Evolutionary conservation across 2,113 vertebrate genomes (phyloP).

Genomic region (Laticauda colubrina): DNA sequence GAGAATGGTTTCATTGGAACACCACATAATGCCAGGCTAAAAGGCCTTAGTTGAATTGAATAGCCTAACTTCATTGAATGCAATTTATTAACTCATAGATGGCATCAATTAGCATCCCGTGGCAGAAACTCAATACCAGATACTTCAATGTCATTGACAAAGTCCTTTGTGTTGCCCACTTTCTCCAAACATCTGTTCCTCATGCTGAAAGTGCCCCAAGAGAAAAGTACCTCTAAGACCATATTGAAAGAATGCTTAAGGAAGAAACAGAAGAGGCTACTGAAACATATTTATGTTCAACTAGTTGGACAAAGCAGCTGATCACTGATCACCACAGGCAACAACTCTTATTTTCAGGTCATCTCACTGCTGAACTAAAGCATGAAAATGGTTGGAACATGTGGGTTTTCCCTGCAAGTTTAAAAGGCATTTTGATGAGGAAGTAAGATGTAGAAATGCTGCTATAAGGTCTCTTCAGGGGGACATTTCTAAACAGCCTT

Average conservation of each 20-base stretch:
- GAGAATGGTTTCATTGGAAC: neutral
- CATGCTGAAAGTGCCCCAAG: neutral
- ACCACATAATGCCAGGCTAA: neutral
- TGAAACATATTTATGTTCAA: neutral
- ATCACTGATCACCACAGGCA: neutral
- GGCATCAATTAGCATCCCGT: neutral
- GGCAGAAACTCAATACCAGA: neutral
- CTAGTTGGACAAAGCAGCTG: neutral
- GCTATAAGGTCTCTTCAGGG: neutral
- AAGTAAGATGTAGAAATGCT: neutral
- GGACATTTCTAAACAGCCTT: neutral
- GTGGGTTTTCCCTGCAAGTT: neutral
- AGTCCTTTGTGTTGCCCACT: accelerated
- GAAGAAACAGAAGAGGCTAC: neutral
- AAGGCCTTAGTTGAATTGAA: accelerated
- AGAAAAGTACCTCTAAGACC: neutral
- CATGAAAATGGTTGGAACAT: accelerated
- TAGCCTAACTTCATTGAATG: neutral
- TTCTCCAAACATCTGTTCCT: neutral
- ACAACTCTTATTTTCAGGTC: neutral
- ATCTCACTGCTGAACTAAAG: neutral
- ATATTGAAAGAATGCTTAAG: neutral
- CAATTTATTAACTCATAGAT: neutral
- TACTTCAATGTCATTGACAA: neutral
- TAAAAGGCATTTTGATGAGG: too few relatives aligned